Evolutionary conservation across 1,140 invertebrate species (phyloP).

Genomic region (Pogonognathellus flavescens): DNA sequence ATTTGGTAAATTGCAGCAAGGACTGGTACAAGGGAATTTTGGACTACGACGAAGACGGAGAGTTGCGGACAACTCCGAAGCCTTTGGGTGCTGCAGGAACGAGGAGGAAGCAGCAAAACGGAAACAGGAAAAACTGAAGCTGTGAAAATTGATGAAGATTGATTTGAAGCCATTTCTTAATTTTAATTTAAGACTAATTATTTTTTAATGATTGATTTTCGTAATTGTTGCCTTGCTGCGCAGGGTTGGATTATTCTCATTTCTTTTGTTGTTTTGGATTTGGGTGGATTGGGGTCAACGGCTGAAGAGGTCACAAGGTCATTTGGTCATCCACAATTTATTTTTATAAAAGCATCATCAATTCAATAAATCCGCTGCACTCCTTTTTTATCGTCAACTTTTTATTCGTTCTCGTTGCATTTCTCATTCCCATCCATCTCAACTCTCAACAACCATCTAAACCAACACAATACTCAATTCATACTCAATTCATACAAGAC

Average conservation of each 20-base stretch:
- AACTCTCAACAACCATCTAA: too few species aligned
- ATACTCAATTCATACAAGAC: too few species aligned
- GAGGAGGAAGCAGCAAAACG: constrained; percentile 43
- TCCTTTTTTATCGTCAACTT: constrained; percentile 9
- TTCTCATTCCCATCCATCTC: background rate
- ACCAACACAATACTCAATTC: too few species aligned
- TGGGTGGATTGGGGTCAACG: constrained; percentile 3
- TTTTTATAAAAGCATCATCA: background rate
- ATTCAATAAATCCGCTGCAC: constrained; percentile 12
- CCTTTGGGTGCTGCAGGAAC: constrained; percentile 54
- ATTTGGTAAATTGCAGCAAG: constrained; percentile 74
- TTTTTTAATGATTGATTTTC: too few species aligned
- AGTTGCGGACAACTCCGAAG: constrained; percentile 59
- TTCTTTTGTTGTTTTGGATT: constrained; percentile 11
- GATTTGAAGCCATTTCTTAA: too few species aligned
- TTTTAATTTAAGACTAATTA: too few species aligned
- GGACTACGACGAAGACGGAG: constrained; percentile 81
- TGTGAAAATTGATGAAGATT: too few species aligned
- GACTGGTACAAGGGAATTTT: constrained; percentile 89
- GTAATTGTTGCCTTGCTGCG: background rate
- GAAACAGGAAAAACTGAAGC: background rate
- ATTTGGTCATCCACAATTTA: constrained; percentile 25
- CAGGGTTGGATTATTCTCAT: background rate
- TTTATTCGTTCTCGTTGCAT: background rate
- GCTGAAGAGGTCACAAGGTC: constrained; percentile 46